Percentiles rank a stretch among this genome's conserved stretches.
Conservation (phyloP, 2,888 invertebrate genomes). For the Tinea semifulvella region DNA sequence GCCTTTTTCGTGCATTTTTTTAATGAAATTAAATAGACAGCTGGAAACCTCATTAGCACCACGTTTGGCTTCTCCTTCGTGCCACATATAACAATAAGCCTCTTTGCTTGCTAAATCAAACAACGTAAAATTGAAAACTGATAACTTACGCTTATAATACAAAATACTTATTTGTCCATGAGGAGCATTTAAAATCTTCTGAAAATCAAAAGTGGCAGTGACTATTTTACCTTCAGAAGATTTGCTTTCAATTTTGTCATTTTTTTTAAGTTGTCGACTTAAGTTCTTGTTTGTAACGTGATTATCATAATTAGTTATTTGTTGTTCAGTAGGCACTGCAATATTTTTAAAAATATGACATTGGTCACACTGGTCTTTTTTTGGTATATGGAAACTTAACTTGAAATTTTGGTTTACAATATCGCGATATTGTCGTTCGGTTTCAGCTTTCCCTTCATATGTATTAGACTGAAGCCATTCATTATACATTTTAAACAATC, state of each 20-base stretch:
- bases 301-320: slow-evolving; percentile 6
- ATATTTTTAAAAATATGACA: slow-evolving; percentile 17
- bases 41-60: slow-evolving; percentile 22
- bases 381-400: slow-evolving; percentile 16
- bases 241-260: slow-evolving; percentile 17
- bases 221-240: slow-evolving; percentile 15
- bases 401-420: slow-evolving; percentile 17
- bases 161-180: slow-evolving; percentile 19
- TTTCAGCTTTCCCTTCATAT: slow-evolving; percentile 10
- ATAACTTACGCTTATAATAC: slow-evolving; percentile 21
- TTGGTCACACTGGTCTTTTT: slow-evolving; percentile 18
- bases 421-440: slow-evolving; percentile 15
- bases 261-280: slow-evolving; percentile 14
- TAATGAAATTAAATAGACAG: slow-evolving; percentile 18
- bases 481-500: slow-evolving; percentile 10
- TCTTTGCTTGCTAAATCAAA: slow-evolving; percentile 16
- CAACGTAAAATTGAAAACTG: slow-evolving; percentile 20
- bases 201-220: slow-evolving; percentile 20
- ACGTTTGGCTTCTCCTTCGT: slow-evolving; percentile 20
- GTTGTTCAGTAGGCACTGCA: slow-evolving; percentile 12
- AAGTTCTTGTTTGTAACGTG: slow-evolving; percentile 12
- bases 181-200: slow-evolving; percentile 21
- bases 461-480: slow-evolving; percentile 2
- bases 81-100: slow-evolving; percentile 23
- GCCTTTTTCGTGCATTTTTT: slow-evolving; percentile 16